These are phyloP conservation scores for Cinclus mexicanus DNA, from an alignment of 2,113 vertebrate genomes.

Conservation along the genomic window DNA sequence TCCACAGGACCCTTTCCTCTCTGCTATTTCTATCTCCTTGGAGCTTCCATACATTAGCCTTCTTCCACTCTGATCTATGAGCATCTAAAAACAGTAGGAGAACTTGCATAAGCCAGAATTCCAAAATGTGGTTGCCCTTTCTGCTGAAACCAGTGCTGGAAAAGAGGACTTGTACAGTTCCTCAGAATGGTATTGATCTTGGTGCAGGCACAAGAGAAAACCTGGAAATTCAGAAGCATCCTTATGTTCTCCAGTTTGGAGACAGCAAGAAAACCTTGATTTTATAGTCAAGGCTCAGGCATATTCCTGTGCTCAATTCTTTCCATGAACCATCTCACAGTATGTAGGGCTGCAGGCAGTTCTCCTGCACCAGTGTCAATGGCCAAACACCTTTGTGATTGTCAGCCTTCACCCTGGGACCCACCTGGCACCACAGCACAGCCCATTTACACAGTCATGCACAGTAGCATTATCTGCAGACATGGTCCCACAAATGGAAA, in stretches of 20 bases:
- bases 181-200: background rate
- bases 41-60: background rate
- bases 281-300: background rate
- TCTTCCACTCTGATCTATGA: background rate
- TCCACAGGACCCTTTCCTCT: background rate
- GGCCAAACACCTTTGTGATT: background rate
- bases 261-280: background rate
- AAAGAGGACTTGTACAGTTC: background rate
- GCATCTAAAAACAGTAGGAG: background rate
- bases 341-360: background rate
- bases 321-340: background rate
- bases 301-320: background rate
- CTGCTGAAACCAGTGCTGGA: background rate
- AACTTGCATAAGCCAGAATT: background rate
- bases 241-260: background rate
- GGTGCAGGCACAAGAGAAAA: background rate
- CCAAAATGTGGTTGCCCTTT: background rate
- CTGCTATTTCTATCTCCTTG: background rate
- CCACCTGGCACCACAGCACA: fast-evolving
- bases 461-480: background rate
- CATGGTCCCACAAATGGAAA: background rate
- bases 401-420: background rate
- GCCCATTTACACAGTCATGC: background rate
- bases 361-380: background rate
- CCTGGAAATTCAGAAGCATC: background rate